A percentile compares a stretch with the other conserved stretches of the same genome.
Evolutionary conservation across 1,140 invertebrate species (phyloP).

Genomic region (Ceratina australensis): DNA sequence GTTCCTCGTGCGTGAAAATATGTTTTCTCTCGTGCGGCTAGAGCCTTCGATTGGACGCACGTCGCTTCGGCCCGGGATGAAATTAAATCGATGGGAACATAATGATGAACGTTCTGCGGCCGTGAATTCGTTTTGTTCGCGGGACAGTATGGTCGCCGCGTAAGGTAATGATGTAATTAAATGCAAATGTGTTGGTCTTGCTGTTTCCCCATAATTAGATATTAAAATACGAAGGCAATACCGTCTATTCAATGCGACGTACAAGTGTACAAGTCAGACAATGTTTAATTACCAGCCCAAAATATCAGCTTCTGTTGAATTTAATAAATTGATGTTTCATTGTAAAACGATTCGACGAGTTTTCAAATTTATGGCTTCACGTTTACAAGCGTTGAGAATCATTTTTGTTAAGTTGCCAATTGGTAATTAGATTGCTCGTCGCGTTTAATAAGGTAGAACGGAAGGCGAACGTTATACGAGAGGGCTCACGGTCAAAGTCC

Average conservation of each 20-base stretch:
- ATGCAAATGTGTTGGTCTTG: background rate
- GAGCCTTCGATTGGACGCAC: constrained; percentile 20
- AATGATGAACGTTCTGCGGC: background rate
- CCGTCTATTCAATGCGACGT: too few relatives aligned
- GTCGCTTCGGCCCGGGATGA: background rate
- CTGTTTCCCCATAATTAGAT: background rate
- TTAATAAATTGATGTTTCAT: too few relatives aligned
- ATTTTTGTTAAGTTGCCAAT: background rate
- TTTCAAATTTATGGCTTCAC: background rate
- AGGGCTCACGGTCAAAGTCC: constrained; percentile 30
- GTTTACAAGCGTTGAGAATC: too few relatives aligned
- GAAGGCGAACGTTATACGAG: constrained; percentile 41
- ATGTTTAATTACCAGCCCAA: background rate
- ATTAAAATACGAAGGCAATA: background rate
- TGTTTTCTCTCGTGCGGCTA: constrained; percentile 6
- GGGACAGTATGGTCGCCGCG: background rate
- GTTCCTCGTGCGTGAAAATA: constrained; percentile 32
- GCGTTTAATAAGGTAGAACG: constrained; percentile 23
- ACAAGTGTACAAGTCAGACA: background rate
- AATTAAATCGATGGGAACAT: constrained; percentile 17
- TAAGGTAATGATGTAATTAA: background rate
- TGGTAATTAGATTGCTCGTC: background rate
- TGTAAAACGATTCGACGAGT: background rate
- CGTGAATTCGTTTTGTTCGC: background rate
- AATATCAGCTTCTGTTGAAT: background rate